A percentile compares a stretch with the other conserved stretches of the same genome.
Evolutionary conservation across 1,140 invertebrate species (phyloP).

Genomic region (Mactra quadrangularis): DNA sequence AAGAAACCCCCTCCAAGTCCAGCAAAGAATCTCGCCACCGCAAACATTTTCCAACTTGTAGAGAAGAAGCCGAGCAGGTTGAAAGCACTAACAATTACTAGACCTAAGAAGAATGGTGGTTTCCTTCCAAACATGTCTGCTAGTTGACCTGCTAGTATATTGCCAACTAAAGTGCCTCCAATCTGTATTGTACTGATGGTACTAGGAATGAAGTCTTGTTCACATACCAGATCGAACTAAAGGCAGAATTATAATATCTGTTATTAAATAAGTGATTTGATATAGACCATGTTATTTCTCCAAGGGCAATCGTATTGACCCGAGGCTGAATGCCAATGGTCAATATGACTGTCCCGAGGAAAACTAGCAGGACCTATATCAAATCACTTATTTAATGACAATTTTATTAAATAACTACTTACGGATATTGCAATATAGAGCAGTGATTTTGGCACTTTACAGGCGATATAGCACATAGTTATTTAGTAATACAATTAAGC

Average conservation of each 20-base stretch:
- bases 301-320: too few species aligned
- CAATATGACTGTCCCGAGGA: too few species aligned
- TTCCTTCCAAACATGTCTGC: slow-evolving; percentile 60
- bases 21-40: slow-evolving; percentile 56
- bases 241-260: slow-evolving; percentile 11
- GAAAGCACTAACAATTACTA: slow-evolving; percentile 12
- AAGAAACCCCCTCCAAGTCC: slow-evolving; percentile 52
- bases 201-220: slow-evolving; percentile 41
- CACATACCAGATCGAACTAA: slow-evolving; percentile 69
- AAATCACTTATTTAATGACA: too few species aligned
- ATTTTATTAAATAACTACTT: too few species aligned
- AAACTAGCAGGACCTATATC: background rate
- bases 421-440: background rate
- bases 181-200: slow-evolving; percentile 63
- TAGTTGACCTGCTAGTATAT: slow-evolving; percentile 46
- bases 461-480: background rate
- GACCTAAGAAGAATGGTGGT: slow-evolving; percentile 41
- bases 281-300: background rate
- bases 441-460: background rate
- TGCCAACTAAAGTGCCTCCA: slow-evolving; percentile 58
- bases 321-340: too few species aligned
- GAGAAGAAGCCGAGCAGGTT: slow-evolving; percentile 50
- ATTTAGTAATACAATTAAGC: background rate
- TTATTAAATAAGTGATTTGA: background rate
- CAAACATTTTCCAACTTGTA: slow-evolving; percentile 57